These are phyloP conservation scores for Sebastes goodei DNA, from an alignment of 2,797 vertebrate species.

Conservation along the genomic window DNA sequence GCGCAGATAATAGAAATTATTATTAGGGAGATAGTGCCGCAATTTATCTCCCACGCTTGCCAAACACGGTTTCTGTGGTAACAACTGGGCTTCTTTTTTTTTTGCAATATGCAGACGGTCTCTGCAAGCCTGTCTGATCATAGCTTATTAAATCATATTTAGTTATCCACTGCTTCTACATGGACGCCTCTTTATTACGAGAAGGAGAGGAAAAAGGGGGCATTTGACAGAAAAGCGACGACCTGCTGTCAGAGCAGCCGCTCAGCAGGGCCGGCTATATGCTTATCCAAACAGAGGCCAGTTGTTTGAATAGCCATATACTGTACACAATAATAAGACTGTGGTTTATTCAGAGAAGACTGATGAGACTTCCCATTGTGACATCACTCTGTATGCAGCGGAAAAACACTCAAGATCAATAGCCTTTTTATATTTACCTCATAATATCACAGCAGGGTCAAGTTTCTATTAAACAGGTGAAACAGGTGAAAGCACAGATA, in stretches of 20 bases:
- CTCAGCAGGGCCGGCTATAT: slow-evolving; percentile 4
- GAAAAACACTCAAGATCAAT: not conserved
- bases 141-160: slow-evolving; percentile 55
- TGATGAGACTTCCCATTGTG: not conserved
- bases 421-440: not conserved
- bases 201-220: not conserved
- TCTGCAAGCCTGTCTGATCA: slow-evolving; percentile 18
- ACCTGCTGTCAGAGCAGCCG: slow-evolving; percentile 8
- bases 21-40: slow-evolving; percentile 61
- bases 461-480: slow-evolving; percentile 10
- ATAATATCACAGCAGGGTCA: not conserved
- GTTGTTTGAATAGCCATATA: slow-evolving; percentile 51
- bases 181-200: slow-evolving; percentile 12
- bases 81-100: slow-evolving; percentile 46
- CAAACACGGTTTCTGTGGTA: slow-evolving; percentile 72
- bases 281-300: slow-evolving; percentile 51
- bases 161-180: slow-evolving; percentile 17
- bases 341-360: not conserved
- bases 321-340: slow-evolving; percentile 18
- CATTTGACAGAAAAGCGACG: slow-evolving; percentile 12
- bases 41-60: slow-evolving; percentile 55
- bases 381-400: not conserved
- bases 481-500: slow-evolving; percentile 3
- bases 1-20: slow-evolving; percentile 76
- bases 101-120: slow-evolving; percentile 13